Evolutionary conservation across 1,140 invertebrate species (phyloP).

Genomic region (Orussus abietinus): DNA sequence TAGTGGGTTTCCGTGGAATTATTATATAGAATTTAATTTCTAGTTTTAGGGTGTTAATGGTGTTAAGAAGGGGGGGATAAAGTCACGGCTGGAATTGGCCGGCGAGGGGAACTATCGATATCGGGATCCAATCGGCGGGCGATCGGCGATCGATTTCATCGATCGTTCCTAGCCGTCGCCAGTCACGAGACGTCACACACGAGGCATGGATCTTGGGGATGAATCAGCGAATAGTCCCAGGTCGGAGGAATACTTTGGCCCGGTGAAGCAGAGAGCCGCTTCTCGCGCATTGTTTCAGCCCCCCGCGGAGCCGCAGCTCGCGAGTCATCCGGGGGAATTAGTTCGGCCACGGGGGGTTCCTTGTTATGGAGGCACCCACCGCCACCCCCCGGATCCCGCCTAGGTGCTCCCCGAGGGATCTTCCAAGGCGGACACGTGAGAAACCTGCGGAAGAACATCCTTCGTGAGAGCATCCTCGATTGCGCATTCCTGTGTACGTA

Average conservation of each 20-base stretch:
- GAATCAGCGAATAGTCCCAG: slow-evolving; percentile 35
- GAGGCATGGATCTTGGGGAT: slow-evolving; percentile 24
- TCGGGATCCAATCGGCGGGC: too few species aligned
- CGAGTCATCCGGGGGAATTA: slow-evolving; percentile 52
- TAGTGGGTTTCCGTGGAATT: too few species aligned
- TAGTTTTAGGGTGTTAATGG: too few species aligned
- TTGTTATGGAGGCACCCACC: slow-evolving; percentile 40
- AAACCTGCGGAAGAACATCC: too few species aligned
- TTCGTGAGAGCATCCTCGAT: too few species aligned
- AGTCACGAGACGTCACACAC: slow-evolving; percentile 19
- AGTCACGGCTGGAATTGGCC: too few species aligned
- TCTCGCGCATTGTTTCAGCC: slow-evolving; percentile 52
- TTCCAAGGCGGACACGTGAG: slow-evolving; percentile 33
- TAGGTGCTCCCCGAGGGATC: too few species aligned
- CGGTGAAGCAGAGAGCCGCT: slow-evolving; percentile 20
- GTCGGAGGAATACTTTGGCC: slow-evolving; percentile 9
- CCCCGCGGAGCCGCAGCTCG: slow-evolving; percentile 43
- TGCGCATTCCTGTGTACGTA: too few species aligned
- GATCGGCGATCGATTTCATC: slow-evolving; percentile 14
- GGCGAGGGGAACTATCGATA: too few species aligned
- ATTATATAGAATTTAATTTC: too few species aligned
- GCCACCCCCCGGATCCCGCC: slow-evolving; percentile 16
- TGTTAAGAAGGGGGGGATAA: too few species aligned
- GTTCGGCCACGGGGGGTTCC: slow-evolving; percentile 50
- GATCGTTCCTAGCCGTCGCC: slow-evolving; percentile 26